A percentile compares a stretch with the other conserved stretches of the same genome.
Conservation (phyloP, 30 jellyfish, hydroid and myxozoan genomes). For the Aurelia coerulea region DNA sequence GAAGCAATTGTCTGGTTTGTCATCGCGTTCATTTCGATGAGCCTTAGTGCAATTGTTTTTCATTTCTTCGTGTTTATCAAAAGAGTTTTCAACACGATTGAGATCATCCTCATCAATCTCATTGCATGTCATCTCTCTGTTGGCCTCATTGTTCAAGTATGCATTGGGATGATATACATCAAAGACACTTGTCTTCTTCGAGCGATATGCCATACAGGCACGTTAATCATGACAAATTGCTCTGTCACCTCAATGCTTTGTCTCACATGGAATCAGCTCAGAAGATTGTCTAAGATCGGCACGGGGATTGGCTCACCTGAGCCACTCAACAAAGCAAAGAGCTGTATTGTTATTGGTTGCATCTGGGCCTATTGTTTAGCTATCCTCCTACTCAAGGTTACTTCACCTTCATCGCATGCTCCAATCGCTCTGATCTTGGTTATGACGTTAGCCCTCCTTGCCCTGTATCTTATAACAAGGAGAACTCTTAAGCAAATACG, state of each 20-base stretch:
- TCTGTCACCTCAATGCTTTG: constrained; percentile 6
- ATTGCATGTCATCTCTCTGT: constrained; percentile 7
- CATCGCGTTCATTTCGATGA: not conserved
- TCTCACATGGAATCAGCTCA: constrained; percentile 9
- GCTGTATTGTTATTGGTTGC: not conserved
- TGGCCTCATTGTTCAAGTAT: not conserved
- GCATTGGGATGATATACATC: not conserved
- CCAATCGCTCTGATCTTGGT: not conserved
- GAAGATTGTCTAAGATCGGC: not conserved
- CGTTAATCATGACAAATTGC: constrained; percentile 3
- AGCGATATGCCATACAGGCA: not conserved
- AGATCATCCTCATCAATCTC: constrained; percentile 4
- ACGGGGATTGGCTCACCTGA: not conserved
- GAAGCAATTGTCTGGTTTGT: constrained; percentile 5
- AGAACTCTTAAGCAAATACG: not conserved
- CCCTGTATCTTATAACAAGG: not conserved
- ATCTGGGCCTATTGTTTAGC: constrained; percentile 18
- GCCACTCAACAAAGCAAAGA: not conserved
- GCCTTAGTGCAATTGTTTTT: not conserved
- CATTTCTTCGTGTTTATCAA: constrained; percentile 10
- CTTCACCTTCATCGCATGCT: not conserved
- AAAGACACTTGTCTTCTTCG: constrained; percentile 18
- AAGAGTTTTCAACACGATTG: not conserved
- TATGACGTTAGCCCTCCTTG: not conserved
- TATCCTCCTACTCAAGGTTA: not conserved